Conservation (phyloP, 2,113 vertebrate genomes). For the Ptilonorhynchus violaceus region DNA sequence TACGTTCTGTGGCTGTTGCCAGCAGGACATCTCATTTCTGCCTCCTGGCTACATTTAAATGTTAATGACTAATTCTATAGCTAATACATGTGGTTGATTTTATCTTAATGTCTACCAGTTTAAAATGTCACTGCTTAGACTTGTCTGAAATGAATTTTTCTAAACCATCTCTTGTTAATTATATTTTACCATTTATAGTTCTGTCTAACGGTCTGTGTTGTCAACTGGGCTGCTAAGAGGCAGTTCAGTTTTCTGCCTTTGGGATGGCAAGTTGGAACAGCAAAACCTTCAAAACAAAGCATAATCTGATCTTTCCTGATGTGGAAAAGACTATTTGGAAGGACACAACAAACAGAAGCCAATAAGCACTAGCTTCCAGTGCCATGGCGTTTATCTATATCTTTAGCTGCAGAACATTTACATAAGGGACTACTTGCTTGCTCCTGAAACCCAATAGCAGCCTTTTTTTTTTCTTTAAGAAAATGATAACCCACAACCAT, state of each 20-base stretch:
- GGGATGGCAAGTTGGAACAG: background rate
- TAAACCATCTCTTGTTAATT: constrained; percentile 17
- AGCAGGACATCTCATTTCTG: constrained; percentile 21
- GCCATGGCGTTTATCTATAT: background rate
- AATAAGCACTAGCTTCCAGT: background rate
- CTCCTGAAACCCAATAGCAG: background rate
- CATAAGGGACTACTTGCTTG: background rate
- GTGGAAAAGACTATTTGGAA: background rate
- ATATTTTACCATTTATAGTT: constrained; percentile 15
- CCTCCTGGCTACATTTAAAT: constrained; percentile 49
- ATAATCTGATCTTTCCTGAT: background rate
- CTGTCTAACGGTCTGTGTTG: background rate
- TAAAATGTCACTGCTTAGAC: constrained; percentile 49
- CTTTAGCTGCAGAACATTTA: background rate
- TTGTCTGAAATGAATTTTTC: constrained; percentile 39
- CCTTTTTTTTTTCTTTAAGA: background rate
- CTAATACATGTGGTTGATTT: constrained; percentile 40
- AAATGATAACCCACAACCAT: background rate
- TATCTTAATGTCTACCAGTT: constrained; percentile 36
- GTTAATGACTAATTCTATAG: constrained; percentile 53
- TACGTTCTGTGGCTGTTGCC: background rate
- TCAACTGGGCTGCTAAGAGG: background rate
- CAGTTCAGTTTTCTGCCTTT: background rate
- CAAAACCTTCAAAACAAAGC: background rate
- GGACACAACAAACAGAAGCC: background rate